phyloP scores from a whole-genome alignment of 2,888 invertebrate genomes.

The Agrochola lota region DNA sequence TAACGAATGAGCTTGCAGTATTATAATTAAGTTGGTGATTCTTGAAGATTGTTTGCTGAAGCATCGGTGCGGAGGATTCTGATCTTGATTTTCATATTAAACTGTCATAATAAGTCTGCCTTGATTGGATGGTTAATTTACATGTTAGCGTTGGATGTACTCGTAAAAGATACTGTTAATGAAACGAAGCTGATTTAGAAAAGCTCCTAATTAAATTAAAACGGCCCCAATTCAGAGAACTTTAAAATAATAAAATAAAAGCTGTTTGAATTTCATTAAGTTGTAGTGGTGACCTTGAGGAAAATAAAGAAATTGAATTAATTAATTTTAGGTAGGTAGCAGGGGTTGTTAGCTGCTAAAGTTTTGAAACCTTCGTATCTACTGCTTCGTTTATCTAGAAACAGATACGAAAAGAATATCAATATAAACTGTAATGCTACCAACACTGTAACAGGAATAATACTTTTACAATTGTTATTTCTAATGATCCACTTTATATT shows the following conservation, averaged over 20 bases:
- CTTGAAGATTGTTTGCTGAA: conserved; percentile 78
- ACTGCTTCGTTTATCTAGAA: background rate
- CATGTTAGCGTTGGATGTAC: conserved; percentile 4
- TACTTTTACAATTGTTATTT: conserved; percentile 54
- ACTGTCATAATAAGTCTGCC: conserved; percentile 42
- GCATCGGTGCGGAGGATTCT: conserved; percentile 64
- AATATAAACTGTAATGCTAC: too few species aligned
- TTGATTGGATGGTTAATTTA: conserved; percentile 52
- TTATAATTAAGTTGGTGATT: conserved; percentile 69
- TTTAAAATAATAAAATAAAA: background rate
- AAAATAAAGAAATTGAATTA: conserved; percentile 11
- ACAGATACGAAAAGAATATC: too few species aligned
- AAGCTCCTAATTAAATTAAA: conserved; percentile 29
- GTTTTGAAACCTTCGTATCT: background rate
- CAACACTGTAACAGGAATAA: conserved; percentile 33
- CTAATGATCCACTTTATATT: conserved; percentile 57
- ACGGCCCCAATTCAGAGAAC: background rate
- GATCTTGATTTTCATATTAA: conserved; percentile 61
- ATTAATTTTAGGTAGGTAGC: background rate
- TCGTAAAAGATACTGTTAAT: conserved; percentile 5
- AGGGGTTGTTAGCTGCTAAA: background rate
- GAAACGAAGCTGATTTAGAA: conserved; percentile 20
- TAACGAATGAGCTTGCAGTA: conserved; percentile 82
- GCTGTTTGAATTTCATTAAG: background rate
- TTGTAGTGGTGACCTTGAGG: background rate